Evolutionary conservation across 2,888 invertebrate species (phyloP).

Genomic region (Epistrophe eligans): DNA sequence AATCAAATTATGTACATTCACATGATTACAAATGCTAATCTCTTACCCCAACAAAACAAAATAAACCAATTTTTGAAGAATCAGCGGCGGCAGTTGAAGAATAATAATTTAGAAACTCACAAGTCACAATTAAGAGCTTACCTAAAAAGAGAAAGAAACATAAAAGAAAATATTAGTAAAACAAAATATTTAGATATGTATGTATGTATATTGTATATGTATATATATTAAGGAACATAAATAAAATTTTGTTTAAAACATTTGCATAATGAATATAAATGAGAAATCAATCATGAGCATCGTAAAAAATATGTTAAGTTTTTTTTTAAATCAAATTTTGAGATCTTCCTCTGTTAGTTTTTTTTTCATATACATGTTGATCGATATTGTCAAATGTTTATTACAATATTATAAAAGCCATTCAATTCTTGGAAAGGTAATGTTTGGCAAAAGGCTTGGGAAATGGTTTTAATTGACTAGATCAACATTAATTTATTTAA

Average conservation of each 20-base stretch:
- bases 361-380: neutral
- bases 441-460: neutral
- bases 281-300: too few species aligned
- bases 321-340: neutral
- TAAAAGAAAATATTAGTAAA: slow-evolving; percentile 4
- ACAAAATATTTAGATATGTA: neutral
- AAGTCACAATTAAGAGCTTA: slow-evolving; percentile 27
- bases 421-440: neutral
- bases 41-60: slow-evolving; percentile 36
- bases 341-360: neutral
- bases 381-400: neutral
- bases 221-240: too few species aligned
- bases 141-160: slow-evolving; percentile 59
- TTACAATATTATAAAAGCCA: neutral
- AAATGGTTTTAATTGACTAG: neutral
- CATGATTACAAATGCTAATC: slow-evolving; percentile 52
- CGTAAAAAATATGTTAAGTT: slow-evolving; percentile 29
- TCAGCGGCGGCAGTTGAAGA: neutral
- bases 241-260: neutral
- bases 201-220: too few species aligned
- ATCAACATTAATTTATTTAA: slow-evolving; percentile 23
- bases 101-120: slow-evolving; percentile 12
- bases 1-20: neutral
- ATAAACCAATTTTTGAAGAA: neutral
- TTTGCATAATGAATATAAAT: slow-evolving; percentile 10